Evolutionary conservation across 2,113 vertebrate species (phyloP).

Genomic region (Pedetes capensis): DNA sequence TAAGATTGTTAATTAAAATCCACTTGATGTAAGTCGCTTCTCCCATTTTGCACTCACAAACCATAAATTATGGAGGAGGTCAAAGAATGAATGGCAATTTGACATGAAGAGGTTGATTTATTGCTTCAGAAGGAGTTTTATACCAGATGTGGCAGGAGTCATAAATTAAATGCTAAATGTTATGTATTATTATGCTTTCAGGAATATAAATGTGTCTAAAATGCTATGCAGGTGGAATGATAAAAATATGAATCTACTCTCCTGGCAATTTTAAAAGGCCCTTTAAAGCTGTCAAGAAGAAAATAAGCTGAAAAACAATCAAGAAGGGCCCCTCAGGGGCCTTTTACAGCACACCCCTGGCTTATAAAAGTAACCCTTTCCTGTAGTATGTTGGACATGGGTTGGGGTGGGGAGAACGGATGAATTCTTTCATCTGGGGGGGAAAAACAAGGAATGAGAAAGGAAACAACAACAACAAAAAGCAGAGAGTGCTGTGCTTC

Average conservation of each 20-base stretch:
- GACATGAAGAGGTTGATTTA: slow-evolving; percentile 77
- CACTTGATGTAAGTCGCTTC: slow-evolving; percentile 70
- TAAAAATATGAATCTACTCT: slow-evolving; percentile 78
- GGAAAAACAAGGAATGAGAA: not conserved
- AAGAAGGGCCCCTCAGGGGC: slow-evolving; percentile 13
- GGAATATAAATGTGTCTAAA: slow-evolving; percentile 70
- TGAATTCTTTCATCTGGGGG: slow-evolving; percentile 17
- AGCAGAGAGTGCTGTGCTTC: not conserved
- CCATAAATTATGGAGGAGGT: slow-evolving; percentile 73
- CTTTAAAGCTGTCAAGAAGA: slow-evolving; percentile 71
- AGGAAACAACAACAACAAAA: not conserved
- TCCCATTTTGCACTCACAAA: slow-evolving; percentile 67
- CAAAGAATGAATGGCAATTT: slow-evolving; percentile 77
- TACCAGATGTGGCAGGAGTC: slow-evolving; percentile 71
- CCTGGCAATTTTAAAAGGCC: slow-evolving; percentile 65
- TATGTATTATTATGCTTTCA: slow-evolving; percentile 76
- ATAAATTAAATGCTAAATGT: slow-evolving; percentile 73
- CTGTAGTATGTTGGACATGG: not conserved
- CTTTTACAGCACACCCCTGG: not conserved
- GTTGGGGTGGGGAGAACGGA: not conserved
- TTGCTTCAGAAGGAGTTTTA: slow-evolving; percentile 77
- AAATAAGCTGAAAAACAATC: slow-evolving; percentile 66
- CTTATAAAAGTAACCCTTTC: slow-evolving; percentile 51
- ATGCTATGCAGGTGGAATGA: slow-evolving; percentile 75
- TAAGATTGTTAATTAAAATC: slow-evolving; percentile 75